Evolutionary conservation across 2,888 invertebrate genomes (phyloP).

Genomic region (Athetis lepigone): DNA sequence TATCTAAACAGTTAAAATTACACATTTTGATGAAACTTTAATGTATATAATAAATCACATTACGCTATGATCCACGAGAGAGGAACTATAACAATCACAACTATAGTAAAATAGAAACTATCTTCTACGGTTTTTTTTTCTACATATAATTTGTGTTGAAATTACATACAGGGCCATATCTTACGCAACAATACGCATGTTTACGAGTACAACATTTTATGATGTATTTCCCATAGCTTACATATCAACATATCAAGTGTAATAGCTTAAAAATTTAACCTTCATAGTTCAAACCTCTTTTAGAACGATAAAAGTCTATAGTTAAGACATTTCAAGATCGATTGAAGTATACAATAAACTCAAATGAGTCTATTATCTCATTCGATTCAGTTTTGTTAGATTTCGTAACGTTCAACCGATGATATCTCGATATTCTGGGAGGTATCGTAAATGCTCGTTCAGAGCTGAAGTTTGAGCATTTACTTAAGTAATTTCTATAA

Average conservation of each 20-base stretch:
- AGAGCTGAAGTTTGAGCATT: too few species aligned
- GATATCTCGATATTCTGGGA: background rate
- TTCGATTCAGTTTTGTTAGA: constrained; percentile 2
- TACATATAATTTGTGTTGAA: background rate
- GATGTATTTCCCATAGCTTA: constrained; percentile 18
- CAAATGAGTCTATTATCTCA: constrained; percentile 8
- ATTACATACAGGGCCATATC: background rate
- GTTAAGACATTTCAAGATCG: constrained; percentile 12
- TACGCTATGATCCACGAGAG: too few species aligned
- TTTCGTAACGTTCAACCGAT: constrained; percentile 1
- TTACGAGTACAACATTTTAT: constrained; percentile 1
- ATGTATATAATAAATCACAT: too few species aligned
- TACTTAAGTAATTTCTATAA: too few species aligned
- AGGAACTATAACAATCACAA: too few species aligned
- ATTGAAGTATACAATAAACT: constrained; percentile 10
- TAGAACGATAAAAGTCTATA: constrained; percentile 5
- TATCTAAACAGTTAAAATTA: too few species aligned
- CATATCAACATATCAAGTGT: constrained; percentile 10
- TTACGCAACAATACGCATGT: background rate
- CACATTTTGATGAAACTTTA: too few species aligned
- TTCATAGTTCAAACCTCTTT: constrained; percentile 11
- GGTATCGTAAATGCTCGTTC: too few species aligned
- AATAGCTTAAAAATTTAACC: constrained; percentile 15
- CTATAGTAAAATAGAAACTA: too few species aligned
- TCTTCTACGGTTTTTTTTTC: background rate